Percentiles rank a stretch among this genome's conserved stretches.
These are phyloP conservation scores for Clistopyga incitator DNA, from an alignment of 2,888 invertebrate genomes.

Conservation along the genomic window DNA sequence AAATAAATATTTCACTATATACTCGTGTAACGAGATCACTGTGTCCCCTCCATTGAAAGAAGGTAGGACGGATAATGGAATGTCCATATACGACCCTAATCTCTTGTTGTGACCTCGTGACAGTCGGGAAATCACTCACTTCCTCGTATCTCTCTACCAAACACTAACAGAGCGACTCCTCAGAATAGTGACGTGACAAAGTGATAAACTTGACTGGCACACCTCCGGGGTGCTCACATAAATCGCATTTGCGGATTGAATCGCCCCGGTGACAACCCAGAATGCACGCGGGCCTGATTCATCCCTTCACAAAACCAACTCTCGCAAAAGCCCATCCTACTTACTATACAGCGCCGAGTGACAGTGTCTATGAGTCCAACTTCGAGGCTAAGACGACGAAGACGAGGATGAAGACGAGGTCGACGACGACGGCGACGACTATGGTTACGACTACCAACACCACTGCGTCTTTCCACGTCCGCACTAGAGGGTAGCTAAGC, in stretches of 20 bases:
- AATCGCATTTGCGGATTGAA: conserved; percentile 66
- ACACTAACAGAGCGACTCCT: background rate
- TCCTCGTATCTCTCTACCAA: background rate
- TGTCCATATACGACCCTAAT: conserved; percentile 47
- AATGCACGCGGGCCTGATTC: conserved; percentile 26
- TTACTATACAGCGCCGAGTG: background rate
- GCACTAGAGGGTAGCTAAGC: conserved; percentile 65
- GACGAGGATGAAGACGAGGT: conserved; percentile 34
- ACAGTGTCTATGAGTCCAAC: conserved; percentile 41
- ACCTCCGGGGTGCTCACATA: conserved; percentile 49
- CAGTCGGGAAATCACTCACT: conserved; percentile 1
- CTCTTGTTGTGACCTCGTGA: conserved; percentile 1
- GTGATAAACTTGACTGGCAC: background rate
- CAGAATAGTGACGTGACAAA: background rate
- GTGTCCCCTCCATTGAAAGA: background rate
- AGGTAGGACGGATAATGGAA: background rate
- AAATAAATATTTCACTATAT: conserved; percentile 41
- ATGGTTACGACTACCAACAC: conserved; percentile 32
- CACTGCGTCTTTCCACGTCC: conserved; percentile 49
- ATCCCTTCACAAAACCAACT: conserved; percentile 26
- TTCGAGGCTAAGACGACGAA: conserved; percentile 50
- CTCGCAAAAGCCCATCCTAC: background rate
- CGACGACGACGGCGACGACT: conserved; percentile 23
- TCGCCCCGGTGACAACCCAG: conserved; percentile 35
- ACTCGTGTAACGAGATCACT: background rate